Percentiles rank a stretch among this genome's conserved stretches.
Conservation (phyloP, 2,888 invertebrate genomes). For the Sialis lutaria region DNA sequence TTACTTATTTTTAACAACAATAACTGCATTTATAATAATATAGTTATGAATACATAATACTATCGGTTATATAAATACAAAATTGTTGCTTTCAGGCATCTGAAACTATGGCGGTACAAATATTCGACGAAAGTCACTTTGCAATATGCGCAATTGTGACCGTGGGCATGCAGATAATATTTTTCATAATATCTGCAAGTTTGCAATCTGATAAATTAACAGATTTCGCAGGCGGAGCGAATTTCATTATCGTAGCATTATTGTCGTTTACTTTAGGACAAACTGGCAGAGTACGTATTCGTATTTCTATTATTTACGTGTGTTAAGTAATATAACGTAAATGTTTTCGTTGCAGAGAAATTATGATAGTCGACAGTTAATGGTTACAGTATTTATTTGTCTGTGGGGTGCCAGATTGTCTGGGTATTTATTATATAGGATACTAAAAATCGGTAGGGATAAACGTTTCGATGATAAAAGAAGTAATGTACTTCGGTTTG, state of each 20-base stretch:
- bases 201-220: constrained; percentile 82
- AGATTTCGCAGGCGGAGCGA: constrained; percentile 85
- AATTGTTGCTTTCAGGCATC: too few species aligned
- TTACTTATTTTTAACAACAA: too few species aligned
- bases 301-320: neutral
- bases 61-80: too few species aligned
- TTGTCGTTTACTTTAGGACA: constrained; percentile 76
- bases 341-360: constrained; percentile 31
- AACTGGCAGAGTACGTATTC: constrained; percentile 44
- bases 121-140: constrained; percentile 70
- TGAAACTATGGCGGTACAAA: constrained; percentile 42
- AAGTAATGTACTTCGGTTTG: constrained; percentile 71
- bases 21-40: too few species aligned
- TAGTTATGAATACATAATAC: too few species aligned
- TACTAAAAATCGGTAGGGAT: constrained; percentile 78
- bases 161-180: constrained; percentile 68
- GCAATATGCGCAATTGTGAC: constrained; percentile 76
- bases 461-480: constrained; percentile 80
- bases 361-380: constrained; percentile 76
- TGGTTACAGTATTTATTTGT: constrained; percentile 77
- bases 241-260: constrained; percentile 77
- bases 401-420: constrained; percentile 78
- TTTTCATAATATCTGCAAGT: constrained; percentile 71
- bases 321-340: neutral
- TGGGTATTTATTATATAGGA: constrained; percentile 76